phyloP scores from a whole-genome alignment of 1,140 invertebrate genomes.

The Asbolus verrucosus region DNA sequence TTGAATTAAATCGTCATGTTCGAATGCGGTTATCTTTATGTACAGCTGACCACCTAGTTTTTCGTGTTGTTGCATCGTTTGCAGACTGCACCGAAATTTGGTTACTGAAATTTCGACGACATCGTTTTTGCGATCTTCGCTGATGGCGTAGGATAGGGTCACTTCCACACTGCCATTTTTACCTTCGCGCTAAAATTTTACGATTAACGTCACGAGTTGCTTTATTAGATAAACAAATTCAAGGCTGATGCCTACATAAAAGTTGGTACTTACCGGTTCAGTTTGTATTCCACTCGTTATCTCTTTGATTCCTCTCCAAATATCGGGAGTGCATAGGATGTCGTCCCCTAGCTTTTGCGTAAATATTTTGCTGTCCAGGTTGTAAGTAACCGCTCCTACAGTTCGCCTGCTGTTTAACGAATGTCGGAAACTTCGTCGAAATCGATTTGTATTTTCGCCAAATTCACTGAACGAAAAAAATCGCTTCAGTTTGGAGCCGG shows the following conservation, averaged over 20 bases:
- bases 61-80: conserved; percentile 78
- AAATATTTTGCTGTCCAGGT: conserved; percentile 77
- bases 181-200: conserved; percentile 73
- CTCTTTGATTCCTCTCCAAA: conserved; percentile 79
- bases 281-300: conserved; percentile 73
- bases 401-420: conserved; percentile 73
- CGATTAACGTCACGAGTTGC: conserved; percentile 6
- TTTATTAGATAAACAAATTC: conserved; percentile 6
- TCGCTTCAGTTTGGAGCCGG: conserved; percentile 45
- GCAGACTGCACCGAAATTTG: conserved; percentile 73
- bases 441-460: conserved; percentile 56
- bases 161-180: conserved; percentile 77
- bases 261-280: conserved; percentile 68
- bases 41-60: conserved; percentile 76
- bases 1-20: conserved; percentile 75
- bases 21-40: conserved; percentile 79
- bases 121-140: conserved; percentile 71
- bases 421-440: conserved; percentile 65
- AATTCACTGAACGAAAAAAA: conserved; percentile 55
- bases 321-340: conserved; percentile 77
- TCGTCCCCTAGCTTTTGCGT: conserved; percentile 72
- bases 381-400: conserved; percentile 78
- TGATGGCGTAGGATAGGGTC: conserved; percentile 72
- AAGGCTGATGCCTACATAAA: not conserved
- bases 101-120: conserved; percentile 73